phyloP scores from a whole-genome alignment of 2,888 invertebrate species.

The Brenthis hecate region DNA sequence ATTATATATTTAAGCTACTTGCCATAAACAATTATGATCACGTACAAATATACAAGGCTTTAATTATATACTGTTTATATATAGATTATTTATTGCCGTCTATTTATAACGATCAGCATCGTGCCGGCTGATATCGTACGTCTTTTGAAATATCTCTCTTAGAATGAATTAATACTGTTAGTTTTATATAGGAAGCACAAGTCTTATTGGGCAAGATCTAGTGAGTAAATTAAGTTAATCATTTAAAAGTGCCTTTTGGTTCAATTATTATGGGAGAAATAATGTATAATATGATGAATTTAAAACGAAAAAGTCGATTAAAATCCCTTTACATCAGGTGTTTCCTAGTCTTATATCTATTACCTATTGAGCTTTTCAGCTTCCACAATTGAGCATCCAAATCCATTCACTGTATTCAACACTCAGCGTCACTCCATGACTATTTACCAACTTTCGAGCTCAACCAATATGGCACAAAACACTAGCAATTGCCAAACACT shows the following conservation, averaged over 20 bases:
- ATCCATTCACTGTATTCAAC: slow-evolving; percentile 5
- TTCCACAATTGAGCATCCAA: slow-evolving; percentile 11
- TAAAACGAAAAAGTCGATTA: slow-evolving; percentile 8
- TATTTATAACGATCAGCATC: background rate
- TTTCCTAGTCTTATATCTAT: slow-evolving; percentile 12
- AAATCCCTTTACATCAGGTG: background rate
- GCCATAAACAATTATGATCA: background rate
- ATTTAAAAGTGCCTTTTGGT: background rate
- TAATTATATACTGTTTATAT: background rate
- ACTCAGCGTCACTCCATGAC: slow-evolving; percentile 1
- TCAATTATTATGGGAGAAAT: background rate
- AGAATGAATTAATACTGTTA: too few species aligned
- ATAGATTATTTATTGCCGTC: background rate
- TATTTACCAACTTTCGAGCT: slow-evolving; percentile 18
- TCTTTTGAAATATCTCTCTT: too few species aligned
- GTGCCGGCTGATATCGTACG: too few species aligned
- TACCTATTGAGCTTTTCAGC: slow-evolving; percentile 23
- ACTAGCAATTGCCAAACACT: slow-evolving; percentile 30
- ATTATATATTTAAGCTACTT: too few species aligned
- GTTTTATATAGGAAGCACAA: too few species aligned
- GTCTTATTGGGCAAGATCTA: too few species aligned
- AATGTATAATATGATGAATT: background rate
- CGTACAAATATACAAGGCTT: background rate
- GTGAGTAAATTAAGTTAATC: background rate
- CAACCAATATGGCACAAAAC: slow-evolving; percentile 36